Conservation (phyloP, 2,888 invertebrate species). For the Trachelus troglodyta region DNA sequence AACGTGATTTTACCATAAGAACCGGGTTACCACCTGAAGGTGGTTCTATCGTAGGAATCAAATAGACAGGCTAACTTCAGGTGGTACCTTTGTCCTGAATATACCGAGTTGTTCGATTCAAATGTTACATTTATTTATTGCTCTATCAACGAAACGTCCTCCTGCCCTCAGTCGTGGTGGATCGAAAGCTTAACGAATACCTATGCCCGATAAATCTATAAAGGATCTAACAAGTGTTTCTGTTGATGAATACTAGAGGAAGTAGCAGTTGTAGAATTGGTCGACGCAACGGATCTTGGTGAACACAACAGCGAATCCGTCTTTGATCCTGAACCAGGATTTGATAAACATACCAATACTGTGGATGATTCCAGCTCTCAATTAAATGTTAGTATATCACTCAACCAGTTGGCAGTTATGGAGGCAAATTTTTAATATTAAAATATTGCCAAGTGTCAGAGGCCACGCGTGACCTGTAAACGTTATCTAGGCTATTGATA, state of each 20-base stretch:
- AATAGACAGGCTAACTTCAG: too few species aligned
- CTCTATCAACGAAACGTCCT: background rate
- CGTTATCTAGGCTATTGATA: background rate
- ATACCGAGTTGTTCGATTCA: too few species aligned
- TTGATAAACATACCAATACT: constrained; percentile 51
- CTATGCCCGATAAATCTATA: background rate
- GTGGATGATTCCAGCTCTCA: constrained; percentile 54
- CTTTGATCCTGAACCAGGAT: constrained; percentile 47
- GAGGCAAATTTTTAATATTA: constrained; percentile 15
- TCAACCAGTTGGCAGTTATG: background rate
- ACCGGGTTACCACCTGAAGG: too few species aligned
- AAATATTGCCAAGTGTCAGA: background rate
- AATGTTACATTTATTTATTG: background rate
- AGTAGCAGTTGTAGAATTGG: constrained; percentile 57
- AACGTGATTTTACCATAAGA: too few species aligned
- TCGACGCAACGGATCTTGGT: constrained; percentile 57
- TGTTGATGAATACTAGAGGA: constrained; percentile 57
- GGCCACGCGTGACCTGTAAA: background rate
- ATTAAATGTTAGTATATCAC: constrained; percentile 58
- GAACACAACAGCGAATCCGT: constrained; percentile 46
- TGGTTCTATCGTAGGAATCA: too few species aligned
- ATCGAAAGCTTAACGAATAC: background rate
- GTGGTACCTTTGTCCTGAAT: too few species aligned
- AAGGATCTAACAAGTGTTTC: constrained; percentile 45
- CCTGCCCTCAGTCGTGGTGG: background rate